Conservation (phyloP, 2,113 vertebrate genomes). For the Cichladusa arquata region DNA sequence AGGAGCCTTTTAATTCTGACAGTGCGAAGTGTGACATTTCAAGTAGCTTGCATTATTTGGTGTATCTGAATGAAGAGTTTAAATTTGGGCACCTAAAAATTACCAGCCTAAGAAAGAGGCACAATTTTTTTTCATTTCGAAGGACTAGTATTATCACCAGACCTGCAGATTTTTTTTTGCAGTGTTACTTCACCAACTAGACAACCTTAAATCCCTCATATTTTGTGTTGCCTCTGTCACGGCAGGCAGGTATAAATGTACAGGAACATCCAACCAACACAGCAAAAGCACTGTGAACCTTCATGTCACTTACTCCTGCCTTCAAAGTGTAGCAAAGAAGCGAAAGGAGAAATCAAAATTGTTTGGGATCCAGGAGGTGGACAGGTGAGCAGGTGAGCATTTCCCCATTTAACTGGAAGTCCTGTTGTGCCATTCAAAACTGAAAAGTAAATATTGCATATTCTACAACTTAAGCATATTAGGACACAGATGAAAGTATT, state of each 20-base stretch:
- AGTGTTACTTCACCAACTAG: not conserved
- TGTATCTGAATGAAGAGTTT: not conserved
- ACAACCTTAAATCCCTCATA: not conserved
- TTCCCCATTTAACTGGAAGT: not conserved
- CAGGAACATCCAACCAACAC: accelerated
- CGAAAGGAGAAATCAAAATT: not conserved
- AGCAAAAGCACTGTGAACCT: not conserved
- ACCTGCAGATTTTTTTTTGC: not conserved
- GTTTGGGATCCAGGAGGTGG: not conserved
- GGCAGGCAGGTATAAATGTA: not conserved
- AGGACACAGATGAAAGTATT: not conserved
- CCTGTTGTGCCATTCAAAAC: not conserved
- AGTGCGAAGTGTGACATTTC: not conserved
- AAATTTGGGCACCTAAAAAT: not conserved
- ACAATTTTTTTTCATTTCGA: not conserved
- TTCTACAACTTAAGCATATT: not conserved
- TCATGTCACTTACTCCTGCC: not conserved
- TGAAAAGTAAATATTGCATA: not conserved
- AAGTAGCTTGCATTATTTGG: not conserved
- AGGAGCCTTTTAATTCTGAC: not conserved
- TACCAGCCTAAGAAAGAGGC: not conserved
- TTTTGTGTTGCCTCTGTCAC: not conserved
- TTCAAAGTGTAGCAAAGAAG: not conserved
- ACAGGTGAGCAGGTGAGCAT: not conserved
- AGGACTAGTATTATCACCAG: not conserved